A percentile compares a stretch with the other conserved stretches of the same genome.
Evolutionary conservation across 2,113 vertebrate species (phyloP).

Genomic region (Machaerirhynchus nigripectus): DNA sequence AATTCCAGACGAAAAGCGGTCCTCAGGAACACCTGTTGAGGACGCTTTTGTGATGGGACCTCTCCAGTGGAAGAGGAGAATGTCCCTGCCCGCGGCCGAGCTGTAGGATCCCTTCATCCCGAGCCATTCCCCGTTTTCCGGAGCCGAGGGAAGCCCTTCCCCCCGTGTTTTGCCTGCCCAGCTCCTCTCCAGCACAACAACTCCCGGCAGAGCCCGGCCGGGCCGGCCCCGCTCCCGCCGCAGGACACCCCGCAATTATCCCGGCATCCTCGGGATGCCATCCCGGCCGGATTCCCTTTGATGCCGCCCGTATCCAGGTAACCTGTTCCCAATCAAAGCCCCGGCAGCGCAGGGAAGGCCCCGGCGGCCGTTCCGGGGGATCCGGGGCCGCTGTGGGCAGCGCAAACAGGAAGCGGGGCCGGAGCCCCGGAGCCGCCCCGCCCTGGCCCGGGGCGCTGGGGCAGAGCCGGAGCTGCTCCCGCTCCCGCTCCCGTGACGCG

Average conservation of each 20-base stretch:
- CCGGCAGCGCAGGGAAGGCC: not conserved
- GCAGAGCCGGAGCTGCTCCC: not conserved
- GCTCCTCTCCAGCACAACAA: not conserved
- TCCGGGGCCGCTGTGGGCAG: not conserved
- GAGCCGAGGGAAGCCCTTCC: not conserved
- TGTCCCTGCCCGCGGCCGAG: rapidly evolving
- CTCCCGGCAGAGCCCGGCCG: not conserved
- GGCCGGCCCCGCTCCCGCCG: not conserved
- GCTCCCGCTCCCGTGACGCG: not conserved
- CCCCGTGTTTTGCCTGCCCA: rapidly evolving
- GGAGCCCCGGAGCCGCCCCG: slow-evolving; percentile 24
- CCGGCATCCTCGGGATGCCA: not conserved
- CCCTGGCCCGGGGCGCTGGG: slow-evolving; percentile 30
- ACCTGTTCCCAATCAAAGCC: not conserved
- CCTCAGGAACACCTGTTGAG: not conserved
- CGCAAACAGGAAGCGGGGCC: slow-evolving; percentile 59
- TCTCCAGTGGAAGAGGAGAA: not conserved
- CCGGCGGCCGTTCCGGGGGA: not conserved
- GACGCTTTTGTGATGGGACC: rapidly evolving
- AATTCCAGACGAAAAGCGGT: not conserved
- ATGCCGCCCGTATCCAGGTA: not conserved
- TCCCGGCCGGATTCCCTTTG: not conserved
- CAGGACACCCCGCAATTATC: not conserved
- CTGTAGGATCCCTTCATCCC: not conserved
- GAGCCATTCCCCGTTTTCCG: not conserved